Base-by-base conservation (phyloP, 2,888 invertebrate genomes). In the Plusia festucae region DNA sequence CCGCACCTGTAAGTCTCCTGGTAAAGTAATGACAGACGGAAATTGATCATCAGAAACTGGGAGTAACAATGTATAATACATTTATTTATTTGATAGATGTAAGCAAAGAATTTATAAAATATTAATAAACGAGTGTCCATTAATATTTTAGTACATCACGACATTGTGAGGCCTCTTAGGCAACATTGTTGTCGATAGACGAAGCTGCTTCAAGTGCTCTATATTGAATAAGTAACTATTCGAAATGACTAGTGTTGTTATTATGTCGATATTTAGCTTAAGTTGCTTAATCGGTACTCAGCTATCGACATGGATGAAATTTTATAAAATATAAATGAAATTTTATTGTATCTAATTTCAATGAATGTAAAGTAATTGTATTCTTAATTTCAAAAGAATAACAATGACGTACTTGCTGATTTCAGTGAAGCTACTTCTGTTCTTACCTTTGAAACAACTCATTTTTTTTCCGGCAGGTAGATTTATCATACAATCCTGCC, bases 41-140 rank as follows among this genome's bases (percentile, higher is more conserved):
- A n/a, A n/a, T n/a, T n/a, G n/a, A n/a, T n/a, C n/a, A n/a, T n/a
- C n/a, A n/a, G n/a, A n/a, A n/a, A n/a, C n/a, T n/a, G n/a, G n/a
- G n/a, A 64, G 16, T 65, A 55, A 20, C 66, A 65, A 74, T 71
- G 65, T 75, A 68, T 68, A 69, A 66, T 70, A 34, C 24, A 63
- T 67, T 74, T 79, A 81, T 80, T 80, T 82, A 82, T 81, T 78
- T 70, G 11, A 70, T 82, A 79, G 73, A 65, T 55, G 53, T 82
- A 82, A 80, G 76, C 40, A 67, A 81, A 78, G 74, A 81, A 83
- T 85, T 85, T 85, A 84, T 84, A 82, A 72, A 69, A 68, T 67
- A 61, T 34, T 69, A 58, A 71, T 78, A 78, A 73, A 57, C 56
- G 64, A 72, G 68, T 68, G 70, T 79, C 72, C 71, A 68, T 68